phyloP scores from a whole-genome alignment of 2,888 invertebrate genomes.

The Augiades crinisus region DNA sequence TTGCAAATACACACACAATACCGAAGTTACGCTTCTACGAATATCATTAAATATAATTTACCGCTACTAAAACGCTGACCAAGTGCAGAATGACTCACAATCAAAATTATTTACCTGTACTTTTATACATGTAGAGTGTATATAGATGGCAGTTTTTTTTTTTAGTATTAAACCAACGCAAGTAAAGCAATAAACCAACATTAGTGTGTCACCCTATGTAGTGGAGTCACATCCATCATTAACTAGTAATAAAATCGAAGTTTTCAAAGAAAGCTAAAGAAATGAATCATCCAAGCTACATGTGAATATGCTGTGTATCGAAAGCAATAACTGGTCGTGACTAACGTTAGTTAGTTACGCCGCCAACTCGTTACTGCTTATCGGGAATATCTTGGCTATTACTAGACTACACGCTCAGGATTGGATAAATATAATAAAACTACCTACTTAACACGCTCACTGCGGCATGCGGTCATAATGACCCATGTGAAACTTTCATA shows the following conservation, averaged over 20 bases:
- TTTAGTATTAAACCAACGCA: no score
- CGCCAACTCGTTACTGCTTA: conserved; percentile 53
- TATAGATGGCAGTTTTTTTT: no score
- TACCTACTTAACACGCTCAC: no score
- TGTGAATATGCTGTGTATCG: conserved; percentile 18
- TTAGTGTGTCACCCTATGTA: conserved; percentile 5
- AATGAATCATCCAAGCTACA: conserved; percentile 12
- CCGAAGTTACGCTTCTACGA: no score
- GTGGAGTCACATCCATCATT: conserved; percentile 2
- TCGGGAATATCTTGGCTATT: conserved; percentile 33
- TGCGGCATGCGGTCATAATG: no score
- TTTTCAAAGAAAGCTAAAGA: background rate
- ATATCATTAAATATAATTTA: no score
- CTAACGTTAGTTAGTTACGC: conserved; percentile 66
- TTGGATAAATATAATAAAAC: conserved; percentile 16
- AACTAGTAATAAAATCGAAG: conserved; percentile 10
- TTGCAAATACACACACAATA: no score
- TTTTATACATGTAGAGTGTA: no score
- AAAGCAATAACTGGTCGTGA: conserved; percentile 47
- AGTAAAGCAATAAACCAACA: background rate
- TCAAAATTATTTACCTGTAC: no score
- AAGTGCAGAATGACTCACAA: no score
- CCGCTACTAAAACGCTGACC: no score
- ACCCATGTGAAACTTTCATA: no score
- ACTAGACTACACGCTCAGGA: conserved; percentile 16